Evolutionary conservation across 2,113 vertebrate genomes (phyloP).

Genomic region (Rhinogobius similis): DNA sequence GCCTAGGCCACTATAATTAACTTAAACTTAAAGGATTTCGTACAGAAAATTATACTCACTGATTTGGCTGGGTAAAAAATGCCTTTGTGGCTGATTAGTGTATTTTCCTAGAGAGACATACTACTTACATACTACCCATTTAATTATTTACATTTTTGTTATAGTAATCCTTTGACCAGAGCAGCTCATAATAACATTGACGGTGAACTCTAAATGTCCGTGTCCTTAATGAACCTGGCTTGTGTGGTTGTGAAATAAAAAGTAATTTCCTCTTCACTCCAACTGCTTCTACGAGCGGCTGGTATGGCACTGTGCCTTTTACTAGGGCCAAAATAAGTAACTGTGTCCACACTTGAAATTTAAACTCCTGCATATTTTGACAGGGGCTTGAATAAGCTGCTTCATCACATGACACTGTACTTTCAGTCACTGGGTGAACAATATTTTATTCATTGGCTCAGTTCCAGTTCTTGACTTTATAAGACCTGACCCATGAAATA

Average conservation of each 20-base stretch:
- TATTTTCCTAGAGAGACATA: background rate
- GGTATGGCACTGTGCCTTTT: slow-evolving; percentile 35
- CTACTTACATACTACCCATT: background rate
- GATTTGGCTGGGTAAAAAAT: background rate
- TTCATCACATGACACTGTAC: slow-evolving; percentile 2
- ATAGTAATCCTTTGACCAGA: background rate
- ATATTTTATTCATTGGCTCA: background rate
- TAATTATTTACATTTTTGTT: background rate
- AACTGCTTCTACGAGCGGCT: slow-evolving; percentile 38
- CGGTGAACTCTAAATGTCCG: slow-evolving; percentile 26
- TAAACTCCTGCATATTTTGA: slow-evolving; percentile 42
- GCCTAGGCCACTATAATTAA: background rate
- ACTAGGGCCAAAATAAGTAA: slow-evolving; percentile 49
- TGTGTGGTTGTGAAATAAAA: slow-evolving; percentile 37
- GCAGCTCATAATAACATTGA: slow-evolving; percentile 16
- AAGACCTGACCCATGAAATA: too few species aligned
- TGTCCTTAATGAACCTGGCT: slow-evolving; percentile 44
- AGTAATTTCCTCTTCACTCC: slow-evolving; percentile 40
- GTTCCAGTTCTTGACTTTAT: background rate
- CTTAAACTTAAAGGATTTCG: too few species aligned
- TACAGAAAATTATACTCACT: too few species aligned
- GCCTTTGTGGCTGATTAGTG: background rate
- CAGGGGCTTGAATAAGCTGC: slow-evolving; percentile 40
- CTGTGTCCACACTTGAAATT: slow-evolving; percentile 38
- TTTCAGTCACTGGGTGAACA: background rate